These are phyloP conservation scores for Halesus radiatus DNA, from an alignment of 1,140 invertebrate genomes.

Conservation along the genomic window DNA sequence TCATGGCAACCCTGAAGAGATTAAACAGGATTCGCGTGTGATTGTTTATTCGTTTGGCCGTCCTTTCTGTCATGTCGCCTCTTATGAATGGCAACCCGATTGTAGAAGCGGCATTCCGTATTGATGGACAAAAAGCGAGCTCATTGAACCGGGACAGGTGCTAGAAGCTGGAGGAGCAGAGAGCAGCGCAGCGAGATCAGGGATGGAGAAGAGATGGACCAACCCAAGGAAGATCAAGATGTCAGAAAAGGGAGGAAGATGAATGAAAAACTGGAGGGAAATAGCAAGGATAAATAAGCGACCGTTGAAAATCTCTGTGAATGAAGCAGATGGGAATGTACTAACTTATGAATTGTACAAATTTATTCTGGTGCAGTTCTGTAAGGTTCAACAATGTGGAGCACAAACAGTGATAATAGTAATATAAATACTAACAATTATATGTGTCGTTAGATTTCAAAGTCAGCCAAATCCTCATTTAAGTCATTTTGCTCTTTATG, in stretches of 20 bases:
- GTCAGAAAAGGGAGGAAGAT: background rate
- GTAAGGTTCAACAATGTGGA: no score
- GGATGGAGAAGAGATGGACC: background rate
- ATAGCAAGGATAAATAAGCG: slow-evolving; percentile 33
- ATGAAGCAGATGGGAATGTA: background rate
- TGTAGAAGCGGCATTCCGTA: slow-evolving; percentile 34
- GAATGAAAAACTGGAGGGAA: slow-evolving; percentile 37
- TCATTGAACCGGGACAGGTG: slow-evolving; percentile 38
- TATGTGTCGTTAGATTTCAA: no score
- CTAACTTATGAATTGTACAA: no score
- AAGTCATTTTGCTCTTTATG: no score
- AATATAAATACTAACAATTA: no score
- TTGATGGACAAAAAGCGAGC: slow-evolving; percentile 29
- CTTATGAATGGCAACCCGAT: slow-evolving; percentile 34
- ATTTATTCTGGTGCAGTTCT: no score
- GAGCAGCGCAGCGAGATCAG: background rate
- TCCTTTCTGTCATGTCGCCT: slow-evolving; percentile 31
- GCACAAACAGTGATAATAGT: no score
- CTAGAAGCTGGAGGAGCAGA: background rate
- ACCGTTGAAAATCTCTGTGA: slow-evolving; percentile 1
- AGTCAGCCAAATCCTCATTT: no score
- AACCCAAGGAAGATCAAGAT: background rate
- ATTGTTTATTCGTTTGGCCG: slow-evolving; percentile 22
- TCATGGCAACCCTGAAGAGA: background rate
- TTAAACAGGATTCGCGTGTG: slow-evolving; percentile 7